A percentile compares a stretch with the other conserved stretches of the same genome.
Conservation (phyloP, 2,888 invertebrate species). For the Agrotis puta region DNA sequence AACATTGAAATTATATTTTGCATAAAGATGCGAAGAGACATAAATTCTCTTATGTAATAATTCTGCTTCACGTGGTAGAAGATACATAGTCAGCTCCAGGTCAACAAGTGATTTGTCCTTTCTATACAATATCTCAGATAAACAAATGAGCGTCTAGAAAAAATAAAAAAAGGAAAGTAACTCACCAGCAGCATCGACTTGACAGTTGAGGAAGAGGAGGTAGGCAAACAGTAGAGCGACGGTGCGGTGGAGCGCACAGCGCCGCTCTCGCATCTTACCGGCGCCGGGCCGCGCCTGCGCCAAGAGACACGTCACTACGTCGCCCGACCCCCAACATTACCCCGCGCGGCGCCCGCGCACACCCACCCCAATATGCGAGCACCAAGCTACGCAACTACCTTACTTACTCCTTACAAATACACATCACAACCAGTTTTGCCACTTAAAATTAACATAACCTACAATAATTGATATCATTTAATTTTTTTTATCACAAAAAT, state of each 20-base stretch:
- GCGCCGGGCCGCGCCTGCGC: conserved; percentile 90
- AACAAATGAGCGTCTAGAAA: conserved; percentile 73
- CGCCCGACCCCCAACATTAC: conserved; percentile 78
- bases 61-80: neutral
- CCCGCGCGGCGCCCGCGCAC: conserved; percentile 83
- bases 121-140: neutral
- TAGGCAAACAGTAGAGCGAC: conserved; percentile 87
- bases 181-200: conserved; percentile 88
- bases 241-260: conserved; percentile 86
- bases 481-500: conserved; percentile 88
- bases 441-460: conserved; percentile 79
- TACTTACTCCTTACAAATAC: conserved; percentile 89
- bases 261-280: conserved; percentile 90
- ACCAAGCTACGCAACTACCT: conserved; percentile 57
- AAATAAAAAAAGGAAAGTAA: conserved; percentile 64
- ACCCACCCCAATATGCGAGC: conserved; percentile 62
- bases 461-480: conserved; percentile 73
- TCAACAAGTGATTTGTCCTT: neutral
- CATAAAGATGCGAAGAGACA: no score
- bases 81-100: neutral
- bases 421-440: conserved; percentile 91
- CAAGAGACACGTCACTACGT: conserved; percentile 86
- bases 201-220: conserved; percentile 85
- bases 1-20: no score
- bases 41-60: no score